Base-by-base conservation (phyloP, 2,797 vertebrate genomes). In the Gobionotothen gibberifrons region DNA sequence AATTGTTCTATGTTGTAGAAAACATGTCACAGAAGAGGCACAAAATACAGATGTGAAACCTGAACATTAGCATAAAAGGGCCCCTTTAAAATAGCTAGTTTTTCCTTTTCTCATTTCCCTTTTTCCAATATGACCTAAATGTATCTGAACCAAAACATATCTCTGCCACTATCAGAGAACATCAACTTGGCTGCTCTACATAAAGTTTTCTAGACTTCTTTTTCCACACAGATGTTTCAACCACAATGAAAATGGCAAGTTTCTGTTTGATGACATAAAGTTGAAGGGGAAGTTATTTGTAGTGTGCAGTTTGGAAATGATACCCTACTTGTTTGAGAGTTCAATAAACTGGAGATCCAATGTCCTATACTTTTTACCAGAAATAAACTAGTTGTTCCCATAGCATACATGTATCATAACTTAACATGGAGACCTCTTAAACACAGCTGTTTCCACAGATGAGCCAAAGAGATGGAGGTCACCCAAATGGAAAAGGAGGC, bases 401-500 rank as follows among this genome's bases (percentile, higher is more conserved):
- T 3, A 42, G 61, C 9, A 21, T 39, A 1, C 64, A 21, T 16
- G 43, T 26, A 51, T 54, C 16, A 48, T 17, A 22, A 51, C 46
- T 51, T 48, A 4, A 40, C 32, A 43, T 54, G 4, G n/a, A 61
- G 2, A 53, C 36, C 29, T 36, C 14, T 14, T 36, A 72, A 40
- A 3, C 10, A 1, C 14, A 26, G 40, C 21, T 14, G 49, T 51
- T 66, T 76, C 64, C 64, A 48, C 46, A 48, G 58, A 70, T 8
- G 46, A 55, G 65, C 70, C 55, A 69, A 76, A 69, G 29, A 64
- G 43, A 72, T 61, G 69, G 67, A 85, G 80, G 80, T 78, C 80
- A 74, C 46, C 67, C 53, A 22, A 58, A 81, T 42, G 52, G 70
- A 84, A 55, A 81, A 32, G 48, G 19, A 62, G 63, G 69, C 60